A percentile compares a stretch with the other conserved stretches of the same genome.
phyloP scores from a whole-genome alignment of 2,888 invertebrate genomes.

The Netelia virgata region DNA sequence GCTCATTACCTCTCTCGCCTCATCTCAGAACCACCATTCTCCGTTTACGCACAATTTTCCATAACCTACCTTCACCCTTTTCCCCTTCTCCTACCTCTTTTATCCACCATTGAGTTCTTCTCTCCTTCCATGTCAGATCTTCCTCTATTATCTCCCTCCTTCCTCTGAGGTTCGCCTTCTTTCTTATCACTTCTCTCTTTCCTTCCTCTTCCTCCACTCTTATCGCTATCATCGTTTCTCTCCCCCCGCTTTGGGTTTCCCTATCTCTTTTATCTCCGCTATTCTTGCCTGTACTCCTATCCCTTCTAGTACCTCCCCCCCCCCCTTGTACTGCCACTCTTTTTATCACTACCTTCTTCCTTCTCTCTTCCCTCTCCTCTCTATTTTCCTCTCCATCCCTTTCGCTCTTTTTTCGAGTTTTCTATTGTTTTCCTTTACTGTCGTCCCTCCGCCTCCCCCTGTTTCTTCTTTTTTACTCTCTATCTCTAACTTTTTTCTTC shows the following conservation, averaged over 20 bases:
- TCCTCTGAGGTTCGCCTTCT: not conserved
- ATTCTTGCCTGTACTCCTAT: not conserved
- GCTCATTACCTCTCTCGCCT: too few species aligned
- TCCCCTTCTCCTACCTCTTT: not conserved
- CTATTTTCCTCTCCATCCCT: not conserved
- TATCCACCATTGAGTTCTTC: not conserved
- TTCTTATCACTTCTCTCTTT: not conserved
- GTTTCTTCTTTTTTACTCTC: too few species aligned
- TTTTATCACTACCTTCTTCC: not conserved
- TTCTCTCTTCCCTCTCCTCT: not conserved
- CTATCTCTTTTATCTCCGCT: too few species aligned
- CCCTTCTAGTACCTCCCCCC: not conserved
- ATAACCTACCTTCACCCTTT: not conserved
- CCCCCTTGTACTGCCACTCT: not conserved
- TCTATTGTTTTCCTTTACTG: too few species aligned
- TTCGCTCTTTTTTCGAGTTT: not conserved
- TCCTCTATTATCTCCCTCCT: not conserved
- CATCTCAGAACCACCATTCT: not conserved
- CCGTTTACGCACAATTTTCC: not conserved
- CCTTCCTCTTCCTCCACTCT: not conserved
- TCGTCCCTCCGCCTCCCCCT: too few species aligned
- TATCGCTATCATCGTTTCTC: not conserved
- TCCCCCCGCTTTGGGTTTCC: not conserved
- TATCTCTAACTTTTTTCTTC: too few species aligned
- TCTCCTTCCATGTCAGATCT: not conserved